Evolutionary conservation across 2,888 invertebrate genomes (phyloP), one percentile per base, ranked within the genome.

Genomic region (Mystacides longicornis): DNA sequence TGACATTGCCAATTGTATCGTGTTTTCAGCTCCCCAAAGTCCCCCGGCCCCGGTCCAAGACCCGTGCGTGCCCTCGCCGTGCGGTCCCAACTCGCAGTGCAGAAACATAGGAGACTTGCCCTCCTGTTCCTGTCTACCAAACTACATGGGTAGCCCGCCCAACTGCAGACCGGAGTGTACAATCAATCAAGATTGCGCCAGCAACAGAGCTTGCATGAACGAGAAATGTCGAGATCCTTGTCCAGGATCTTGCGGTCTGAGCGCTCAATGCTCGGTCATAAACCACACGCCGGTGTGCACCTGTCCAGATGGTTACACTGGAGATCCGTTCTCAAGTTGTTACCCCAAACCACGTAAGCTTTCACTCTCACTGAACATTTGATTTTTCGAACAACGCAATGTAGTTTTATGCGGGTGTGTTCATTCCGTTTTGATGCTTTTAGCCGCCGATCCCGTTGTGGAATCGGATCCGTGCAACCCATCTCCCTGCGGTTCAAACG

Each of bases 401-500:
- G 11, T 11, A 7, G 27, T 7, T 7, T 7, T 5, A 11, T 27
- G 27, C 11, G n/a, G 19, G 37, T 56, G 7, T 51, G 19, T 3
- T 2, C 27, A 2, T 2, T 43, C 7, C 5, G 14, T 14, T 16
- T 23, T 48, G 20, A 11, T 7, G 11, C 21, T 56, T 51, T 51
- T 46, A 61, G 50, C 69, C 59, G 63, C 27, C n/a, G 55, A 55
- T 20, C 58, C 58, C 21, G n/a, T 49, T 3, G 58, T 66, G 42
- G 69, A 72, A 23, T 63, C 67, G 46, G 82, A 86, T 68, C 80
- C 81, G 19, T 87, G 87, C 64, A 77, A 80, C 66, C 81, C 82
- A 46, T 81, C 81, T 23, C 85, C 85, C 2, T 86, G 86, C 68
- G 82, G 90, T n/a, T 71, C 86, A 9, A 91, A 90, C 68, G 79